Evolutionary conservation across 2,113 vertebrate genomes (phyloP).

Genomic region (Australoheros scitulus): DNA sequence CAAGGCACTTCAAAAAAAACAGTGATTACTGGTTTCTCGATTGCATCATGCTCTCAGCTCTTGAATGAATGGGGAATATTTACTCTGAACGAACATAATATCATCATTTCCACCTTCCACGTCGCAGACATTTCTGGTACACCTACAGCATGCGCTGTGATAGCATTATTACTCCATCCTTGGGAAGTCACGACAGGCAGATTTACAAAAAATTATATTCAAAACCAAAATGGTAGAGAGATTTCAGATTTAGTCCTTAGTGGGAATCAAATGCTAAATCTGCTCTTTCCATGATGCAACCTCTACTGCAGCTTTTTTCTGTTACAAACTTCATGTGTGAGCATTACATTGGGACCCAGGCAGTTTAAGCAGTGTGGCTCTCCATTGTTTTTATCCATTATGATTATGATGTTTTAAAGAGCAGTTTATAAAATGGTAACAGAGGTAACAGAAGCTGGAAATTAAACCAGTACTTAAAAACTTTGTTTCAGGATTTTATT

Average conservation of each 20-base stretch:
- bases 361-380: background rate
- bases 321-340: background rate
- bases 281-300: background rate
- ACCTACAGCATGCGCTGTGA: background rate
- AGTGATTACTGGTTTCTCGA: background rate
- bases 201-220: background rate
- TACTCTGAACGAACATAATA: background rate
- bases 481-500: background rate
- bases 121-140: background rate
- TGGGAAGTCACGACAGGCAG: background rate
- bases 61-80: background rate
- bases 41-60: background rate
- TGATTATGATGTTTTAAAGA: background rate
- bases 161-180: background rate
- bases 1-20: background rate
- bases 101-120: too few relatives aligned
- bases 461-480: background rate
- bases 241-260: background rate
- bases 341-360: background rate
- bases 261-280: fast-evolving
- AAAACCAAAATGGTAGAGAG: background rate
- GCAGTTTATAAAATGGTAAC: background rate
- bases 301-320: background rate
- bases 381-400: background rate
- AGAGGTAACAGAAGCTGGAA: conserved; percentile 4